phyloP scores from a whole-genome alignment of 2,888 invertebrate genomes.

The Drepana falcataria region DNA sequence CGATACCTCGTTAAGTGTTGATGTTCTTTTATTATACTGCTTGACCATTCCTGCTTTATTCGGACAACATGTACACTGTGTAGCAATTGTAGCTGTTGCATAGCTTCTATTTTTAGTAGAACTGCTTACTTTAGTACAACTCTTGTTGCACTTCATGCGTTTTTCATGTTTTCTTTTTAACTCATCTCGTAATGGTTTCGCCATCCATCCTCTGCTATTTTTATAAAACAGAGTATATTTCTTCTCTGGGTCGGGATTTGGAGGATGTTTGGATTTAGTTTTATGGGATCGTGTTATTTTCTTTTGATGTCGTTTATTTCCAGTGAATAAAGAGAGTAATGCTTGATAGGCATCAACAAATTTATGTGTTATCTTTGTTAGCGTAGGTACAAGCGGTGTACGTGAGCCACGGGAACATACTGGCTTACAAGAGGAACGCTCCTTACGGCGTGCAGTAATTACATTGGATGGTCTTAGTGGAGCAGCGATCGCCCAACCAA shows the following conservation, averaged over 20 bases:
- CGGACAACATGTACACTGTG: too few relatives aligned
- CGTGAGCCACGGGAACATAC: too few relatives aligned
- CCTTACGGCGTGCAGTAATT: background rate
- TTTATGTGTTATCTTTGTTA: background rate
- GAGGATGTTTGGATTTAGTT: background rate
- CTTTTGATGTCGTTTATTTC: background rate
- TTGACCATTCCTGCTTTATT: too few relatives aligned
- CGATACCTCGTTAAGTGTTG: too few relatives aligned
- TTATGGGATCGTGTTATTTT: background rate
- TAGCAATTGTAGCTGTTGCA: too few relatives aligned
- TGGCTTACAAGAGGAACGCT: background rate
- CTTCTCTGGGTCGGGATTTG: slow-evolving; percentile 26
- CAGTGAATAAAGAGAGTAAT: background rate
- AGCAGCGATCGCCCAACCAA: slow-evolving; percentile 35
- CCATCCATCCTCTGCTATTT: slow-evolving; percentile 37
- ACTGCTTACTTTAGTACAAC: background rate
- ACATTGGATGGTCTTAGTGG: slow-evolving; percentile 20
- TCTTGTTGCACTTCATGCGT: background rate
- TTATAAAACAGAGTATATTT: slow-evolving; percentile 32
- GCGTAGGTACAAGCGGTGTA: background rate
- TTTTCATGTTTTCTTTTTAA: slow-evolving; percentile 9
- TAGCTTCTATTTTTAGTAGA: too few relatives aligned
- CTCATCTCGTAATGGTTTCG: slow-evolving; percentile 27
- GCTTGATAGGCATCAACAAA: background rate
- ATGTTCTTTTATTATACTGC: too few relatives aligned